Evolutionary conservation across 2,888 invertebrate species (phyloP).

Genomic region (Thymelicus acteon): DNA sequence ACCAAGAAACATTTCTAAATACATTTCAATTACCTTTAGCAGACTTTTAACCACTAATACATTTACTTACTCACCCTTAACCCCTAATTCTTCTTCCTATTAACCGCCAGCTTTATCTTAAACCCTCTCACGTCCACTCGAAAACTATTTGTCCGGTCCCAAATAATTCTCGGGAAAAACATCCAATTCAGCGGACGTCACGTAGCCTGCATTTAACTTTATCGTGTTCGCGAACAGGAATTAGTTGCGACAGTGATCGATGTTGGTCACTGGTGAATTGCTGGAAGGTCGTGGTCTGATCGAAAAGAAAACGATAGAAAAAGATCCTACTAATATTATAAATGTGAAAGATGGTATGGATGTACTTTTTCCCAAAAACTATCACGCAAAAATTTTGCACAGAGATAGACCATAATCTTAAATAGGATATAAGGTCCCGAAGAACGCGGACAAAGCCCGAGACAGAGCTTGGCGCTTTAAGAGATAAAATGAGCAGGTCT

Average conservation of each 20-base stretch:
- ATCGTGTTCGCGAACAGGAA: conserved; percentile 57
- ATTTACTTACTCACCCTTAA: conserved; percentile 19
- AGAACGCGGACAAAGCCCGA: too few species aligned
- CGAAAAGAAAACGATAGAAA: neutral
- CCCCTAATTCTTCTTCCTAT: conserved; percentile 47
- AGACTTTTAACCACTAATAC: neutral
- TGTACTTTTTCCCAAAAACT: too few species aligned
- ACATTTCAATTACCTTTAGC: neutral
- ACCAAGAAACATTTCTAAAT: neutral
- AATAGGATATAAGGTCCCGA: too few species aligned
- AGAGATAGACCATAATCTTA: too few species aligned
- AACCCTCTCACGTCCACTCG: conserved; percentile 57
- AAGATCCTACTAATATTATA: too few species aligned
- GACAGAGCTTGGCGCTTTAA: too few species aligned
- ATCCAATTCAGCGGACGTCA: conserved; percentile 56
- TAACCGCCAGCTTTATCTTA: conserved; percentile 50
- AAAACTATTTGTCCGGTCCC: conserved; percentile 68
- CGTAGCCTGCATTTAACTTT: conserved; percentile 57
- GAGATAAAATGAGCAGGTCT: too few species aligned
- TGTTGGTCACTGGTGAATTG: conserved; percentile 44
- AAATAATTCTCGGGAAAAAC: conserved; percentile 69
- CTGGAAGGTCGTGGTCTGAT: conserved; percentile 3
- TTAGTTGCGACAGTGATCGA: conserved; percentile 61
- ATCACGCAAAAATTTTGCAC: too few species aligned
- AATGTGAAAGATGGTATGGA: too few species aligned